phyloP scores from a whole-genome alignment of 2,888 invertebrate species.

The Hoplodrina ambigua region DNA sequence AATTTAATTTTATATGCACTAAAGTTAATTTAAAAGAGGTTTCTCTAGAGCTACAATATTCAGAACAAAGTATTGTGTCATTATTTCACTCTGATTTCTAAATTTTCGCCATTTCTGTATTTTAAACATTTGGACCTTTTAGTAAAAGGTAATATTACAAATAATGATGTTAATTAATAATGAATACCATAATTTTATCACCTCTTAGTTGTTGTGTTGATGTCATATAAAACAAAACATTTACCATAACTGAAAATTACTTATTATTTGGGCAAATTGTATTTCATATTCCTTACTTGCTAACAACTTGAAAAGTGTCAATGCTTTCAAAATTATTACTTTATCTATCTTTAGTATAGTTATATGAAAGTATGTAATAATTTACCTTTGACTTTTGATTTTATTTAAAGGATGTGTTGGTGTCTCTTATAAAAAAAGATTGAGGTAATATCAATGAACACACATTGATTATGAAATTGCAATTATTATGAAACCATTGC shows the following conservation, averaged over 20 bases:
- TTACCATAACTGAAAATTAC: not conserved
- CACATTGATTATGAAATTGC: not conserved
- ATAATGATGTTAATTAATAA: not conserved
- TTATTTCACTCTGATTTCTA: conserved; percentile 18
- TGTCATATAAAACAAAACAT: not conserved
- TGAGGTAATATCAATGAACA: not conserved
- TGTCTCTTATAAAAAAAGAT: not conserved
- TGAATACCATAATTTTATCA: not conserved
- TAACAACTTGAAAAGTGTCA: not conserved
- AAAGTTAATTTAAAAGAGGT: not conserved
- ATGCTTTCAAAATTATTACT: not conserved
- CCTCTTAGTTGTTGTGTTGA: not conserved
- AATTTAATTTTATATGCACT: not conserved
- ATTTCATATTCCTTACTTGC: not conserved
- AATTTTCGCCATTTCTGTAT: conserved; percentile 4
- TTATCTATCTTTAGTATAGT: not conserved
- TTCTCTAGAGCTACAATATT: not conserved
- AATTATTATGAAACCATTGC: not conserved
- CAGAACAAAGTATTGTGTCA: not conserved
- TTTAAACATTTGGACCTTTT: not conserved
- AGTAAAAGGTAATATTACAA: not conserved
- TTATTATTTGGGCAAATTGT: not conserved
- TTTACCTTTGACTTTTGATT: too few species aligned
- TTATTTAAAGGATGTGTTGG: not conserved
- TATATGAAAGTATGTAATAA: too few species aligned